Evolutionary conservation across 2,888 invertebrate genomes (phyloP).

Genomic region (Drosophila paramelanica): DNA sequence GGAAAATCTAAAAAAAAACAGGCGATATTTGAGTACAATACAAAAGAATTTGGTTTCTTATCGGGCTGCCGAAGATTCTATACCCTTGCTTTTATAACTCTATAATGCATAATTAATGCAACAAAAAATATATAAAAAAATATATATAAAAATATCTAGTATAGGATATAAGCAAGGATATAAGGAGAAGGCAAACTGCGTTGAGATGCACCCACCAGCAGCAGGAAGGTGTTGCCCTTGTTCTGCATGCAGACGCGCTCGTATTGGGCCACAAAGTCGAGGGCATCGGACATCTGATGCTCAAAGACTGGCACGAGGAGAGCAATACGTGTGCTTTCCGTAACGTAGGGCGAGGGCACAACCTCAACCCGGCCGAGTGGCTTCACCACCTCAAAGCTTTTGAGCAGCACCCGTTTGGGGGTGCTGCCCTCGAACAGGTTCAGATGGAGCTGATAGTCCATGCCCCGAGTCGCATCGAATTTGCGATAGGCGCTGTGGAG

Average conservation of each 20-base stretch:
- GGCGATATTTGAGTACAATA: no score
- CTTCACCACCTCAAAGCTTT: conserved; percentile 92
- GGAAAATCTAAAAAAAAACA: conserved; percentile 86
- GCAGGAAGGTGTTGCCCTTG: conserved; percentile 91
- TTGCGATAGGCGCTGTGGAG: conserved; percentile 90
- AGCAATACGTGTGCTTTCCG: conserved; percentile 94
- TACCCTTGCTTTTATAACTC: no score
- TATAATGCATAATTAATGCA: no score
- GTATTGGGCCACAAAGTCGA: conserved; percentile 90
- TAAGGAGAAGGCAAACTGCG: neutral
- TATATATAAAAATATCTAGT: no score
- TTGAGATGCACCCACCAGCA: conserved; percentile 86
- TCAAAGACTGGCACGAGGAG: conserved; percentile 90
- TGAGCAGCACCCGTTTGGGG: conserved; percentile 82
- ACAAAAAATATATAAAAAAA: no score
- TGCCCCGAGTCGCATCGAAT: conserved; percentile 93
- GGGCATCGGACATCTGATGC: conserved; percentile 86
- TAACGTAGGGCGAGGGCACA: conserved; percentile 96
- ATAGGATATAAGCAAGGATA: no score
- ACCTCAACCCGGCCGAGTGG: conserved; percentile 95
- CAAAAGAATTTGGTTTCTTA: no score
- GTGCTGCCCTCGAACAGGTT: conserved; percentile 85
- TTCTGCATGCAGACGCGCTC: conserved; percentile 90
- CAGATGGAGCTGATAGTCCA: conserved; percentile 93
- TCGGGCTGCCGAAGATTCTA: no score